phyloP scores from a whole-genome alignment of 2,113 vertebrate genomes.

The Notothenia coriiceps region DNA sequence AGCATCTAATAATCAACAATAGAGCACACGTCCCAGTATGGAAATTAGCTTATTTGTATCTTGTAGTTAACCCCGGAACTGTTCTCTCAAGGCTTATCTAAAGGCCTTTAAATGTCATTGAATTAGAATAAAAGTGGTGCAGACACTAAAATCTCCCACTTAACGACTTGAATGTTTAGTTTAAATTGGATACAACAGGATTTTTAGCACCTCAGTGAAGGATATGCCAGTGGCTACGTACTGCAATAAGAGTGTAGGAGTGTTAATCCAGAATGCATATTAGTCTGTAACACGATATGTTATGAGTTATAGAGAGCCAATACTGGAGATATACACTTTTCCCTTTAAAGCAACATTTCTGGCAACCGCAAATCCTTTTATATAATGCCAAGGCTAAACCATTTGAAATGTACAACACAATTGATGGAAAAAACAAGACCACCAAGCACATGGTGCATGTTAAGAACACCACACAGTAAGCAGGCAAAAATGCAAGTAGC shows the following conservation, averaged over 20 bases:
- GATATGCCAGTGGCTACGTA: not conserved
- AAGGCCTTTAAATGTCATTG: conserved; percentile 11
- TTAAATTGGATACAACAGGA: not conserved
- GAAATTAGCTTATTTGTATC: conserved; percentile 25
- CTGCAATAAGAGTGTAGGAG: not conserved
- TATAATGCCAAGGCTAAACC: conserved; percentile 10
- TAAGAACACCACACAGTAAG: conserved; percentile 29
- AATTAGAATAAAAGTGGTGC: conserved; percentile 2
- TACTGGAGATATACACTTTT: conserved; percentile 1
- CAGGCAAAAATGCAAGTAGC: conserved; percentile 19
- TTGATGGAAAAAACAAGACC: conserved; percentile 17
- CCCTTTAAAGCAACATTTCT: conserved; percentile 4
- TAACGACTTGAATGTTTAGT: not conserved
- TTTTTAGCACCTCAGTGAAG: not conserved
- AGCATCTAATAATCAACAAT: conserved; percentile 42
- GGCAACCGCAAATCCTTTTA: not conserved
- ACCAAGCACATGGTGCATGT: conserved; percentile 11
- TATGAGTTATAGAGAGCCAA: conserved; percentile 18
- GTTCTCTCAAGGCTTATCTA: conserved; percentile 18
- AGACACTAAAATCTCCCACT: not conserved
- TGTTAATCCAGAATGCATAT: not conserved
- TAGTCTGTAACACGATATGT: conserved; percentile 2
- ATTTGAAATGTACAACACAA: not conserved
- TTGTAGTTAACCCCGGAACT: conserved; percentile 17
- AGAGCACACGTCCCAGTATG: conserved; percentile 17